phyloP scores from a whole-genome alignment of 2,113 vertebrate species.

The Craseonycteris thonglongyai region DNA sequence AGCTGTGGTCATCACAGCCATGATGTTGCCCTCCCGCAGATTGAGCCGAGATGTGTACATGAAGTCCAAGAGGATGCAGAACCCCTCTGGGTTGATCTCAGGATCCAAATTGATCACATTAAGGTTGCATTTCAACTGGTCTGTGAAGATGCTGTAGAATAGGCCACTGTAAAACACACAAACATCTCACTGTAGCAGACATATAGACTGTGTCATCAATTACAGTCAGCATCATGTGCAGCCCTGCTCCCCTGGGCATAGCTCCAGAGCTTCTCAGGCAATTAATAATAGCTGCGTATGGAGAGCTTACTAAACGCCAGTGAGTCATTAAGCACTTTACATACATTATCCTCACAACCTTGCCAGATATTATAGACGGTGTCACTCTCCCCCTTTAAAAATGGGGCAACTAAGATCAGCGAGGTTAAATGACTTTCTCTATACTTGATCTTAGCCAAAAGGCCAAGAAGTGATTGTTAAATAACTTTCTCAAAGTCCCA shows the following conservation, averaged over 20 bases:
- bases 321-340: not conserved
- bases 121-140: slow-evolving; percentile 97
- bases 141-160: slow-evolving; percentile 98
- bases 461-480: no score
- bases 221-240: not conserved
- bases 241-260: no score
- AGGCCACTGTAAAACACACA: slow-evolving; percentile 86
- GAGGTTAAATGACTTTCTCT: not conserved
- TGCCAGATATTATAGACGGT: not conserved
- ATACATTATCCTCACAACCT: not conserved
- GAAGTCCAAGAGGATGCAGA: slow-evolving; percentile 96
- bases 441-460: no score
- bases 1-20: slow-evolving; percentile 96
- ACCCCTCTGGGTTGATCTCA: slow-evolving; percentile 96
- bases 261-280: not conserved
- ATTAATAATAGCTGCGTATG: not conserved
- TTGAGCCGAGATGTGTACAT: slow-evolving; percentile 98
- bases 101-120: slow-evolving; percentile 95
- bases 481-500: not conserved
- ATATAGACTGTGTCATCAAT: not conserved
- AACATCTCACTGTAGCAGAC: not conserved
- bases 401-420: not conserved
- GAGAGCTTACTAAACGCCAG: not conserved
- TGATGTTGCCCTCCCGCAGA: slow-evolving; percentile 93
- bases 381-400: not conserved